Conservation (phyloP, 64 coral and sea anemone species). For the Trachythela sp. region DNA sequence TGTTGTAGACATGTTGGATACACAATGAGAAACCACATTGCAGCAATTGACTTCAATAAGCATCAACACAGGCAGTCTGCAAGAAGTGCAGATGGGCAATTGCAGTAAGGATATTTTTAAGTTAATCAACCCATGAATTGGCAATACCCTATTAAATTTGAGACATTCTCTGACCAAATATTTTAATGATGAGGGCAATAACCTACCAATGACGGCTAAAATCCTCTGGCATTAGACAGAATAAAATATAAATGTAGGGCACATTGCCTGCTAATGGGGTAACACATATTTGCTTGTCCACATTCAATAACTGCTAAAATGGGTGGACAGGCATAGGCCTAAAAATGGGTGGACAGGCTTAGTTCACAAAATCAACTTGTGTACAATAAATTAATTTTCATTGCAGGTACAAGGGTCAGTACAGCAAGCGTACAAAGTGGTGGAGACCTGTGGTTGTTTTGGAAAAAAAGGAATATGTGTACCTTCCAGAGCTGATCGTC, state of each 20-base stretch:
- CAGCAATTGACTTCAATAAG: neutral
- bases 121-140: too few relatives aligned
- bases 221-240: too few relatives aligned
- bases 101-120: neutral
- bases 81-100: neutral
- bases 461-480: neutral
- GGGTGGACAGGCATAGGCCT: too few relatives aligned
- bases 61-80: neutral
- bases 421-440: neutral
- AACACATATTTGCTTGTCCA: too few relatives aligned
- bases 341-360: too few relatives aligned
- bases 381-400: too few relatives aligned
- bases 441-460: neutral
- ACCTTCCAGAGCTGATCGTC: neutral
- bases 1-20: neutral
- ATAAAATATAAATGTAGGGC: too few relatives aligned
- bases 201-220: too few relatives aligned
- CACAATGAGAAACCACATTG: neutral
- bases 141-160: neutral
- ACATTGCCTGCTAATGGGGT: too few relatives aligned
- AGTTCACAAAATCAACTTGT: too few relatives aligned
- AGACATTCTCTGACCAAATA: neutral
- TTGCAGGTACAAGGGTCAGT: too few relatives aligned
- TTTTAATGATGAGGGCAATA: neutral
- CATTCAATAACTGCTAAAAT: too few relatives aligned